Percentiles rank a stretch among this genome's conserved stretches.
Evolutionary conservation across 2,113 vertebrate genomes (phyloP).

Genomic region (Psettodes erumei): DNA sequence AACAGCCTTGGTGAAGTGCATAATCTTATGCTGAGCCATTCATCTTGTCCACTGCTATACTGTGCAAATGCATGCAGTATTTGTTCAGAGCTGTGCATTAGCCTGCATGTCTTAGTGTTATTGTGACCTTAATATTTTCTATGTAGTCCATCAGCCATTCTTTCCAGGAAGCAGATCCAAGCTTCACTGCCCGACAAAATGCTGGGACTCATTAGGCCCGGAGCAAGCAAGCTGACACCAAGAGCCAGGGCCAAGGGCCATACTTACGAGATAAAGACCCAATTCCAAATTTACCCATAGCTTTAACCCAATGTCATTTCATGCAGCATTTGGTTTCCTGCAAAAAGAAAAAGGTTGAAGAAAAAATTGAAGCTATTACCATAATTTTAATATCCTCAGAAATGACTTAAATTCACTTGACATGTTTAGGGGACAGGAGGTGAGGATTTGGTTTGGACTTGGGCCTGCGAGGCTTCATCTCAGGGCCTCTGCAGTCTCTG

Average conservation of each 20-base stretch:
- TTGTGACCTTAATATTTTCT: constrained; percentile 39
- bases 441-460: constrained; percentile 45
- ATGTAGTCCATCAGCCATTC: constrained; percentile 15
- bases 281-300: constrained; percentile 32
- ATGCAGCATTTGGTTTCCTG: constrained; percentile 24
- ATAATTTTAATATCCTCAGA: constrained; percentile 38
- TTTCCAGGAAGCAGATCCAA: constrained; percentile 37
- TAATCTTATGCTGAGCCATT: background rate
- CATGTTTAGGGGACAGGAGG: constrained; percentile 18
- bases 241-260: constrained; percentile 45
- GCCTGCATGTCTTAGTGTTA: background rate
- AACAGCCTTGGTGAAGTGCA: background rate
- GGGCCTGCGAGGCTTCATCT: constrained; percentile 28
- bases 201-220: constrained; percentile 36
- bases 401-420: constrained; percentile 48
- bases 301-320: constrained; percentile 26
- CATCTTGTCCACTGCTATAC: background rate
- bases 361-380: constrained; percentile 25
- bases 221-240: constrained; percentile 40
- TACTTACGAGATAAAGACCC: constrained; percentile 32
- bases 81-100: constrained; percentile 15
- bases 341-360: background rate
- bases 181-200: constrained; percentile 23
- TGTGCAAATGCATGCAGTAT: background rate
- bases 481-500: constrained; percentile 22